A percentile compares a stretch with the other conserved stretches of the same genome.
Conservation (phyloP, 2,797 vertebrate genomes). For the Luscinia luscinia region DNA sequence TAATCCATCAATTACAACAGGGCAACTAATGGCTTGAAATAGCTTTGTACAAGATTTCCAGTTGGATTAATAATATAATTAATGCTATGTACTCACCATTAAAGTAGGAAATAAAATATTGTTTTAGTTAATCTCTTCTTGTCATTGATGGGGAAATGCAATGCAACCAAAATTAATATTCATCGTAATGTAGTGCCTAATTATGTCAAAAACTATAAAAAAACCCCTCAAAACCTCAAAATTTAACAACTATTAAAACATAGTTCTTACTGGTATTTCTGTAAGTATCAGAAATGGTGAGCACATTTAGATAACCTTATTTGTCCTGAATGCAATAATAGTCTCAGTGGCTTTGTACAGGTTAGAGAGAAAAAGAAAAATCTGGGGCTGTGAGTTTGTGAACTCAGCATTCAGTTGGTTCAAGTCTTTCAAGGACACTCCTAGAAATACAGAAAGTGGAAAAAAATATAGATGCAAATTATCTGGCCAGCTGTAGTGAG, state of each 20-base stretch:
- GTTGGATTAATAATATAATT: slow-evolving; percentile 79
- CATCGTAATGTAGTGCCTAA: not conserved
- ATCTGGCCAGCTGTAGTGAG: not conserved
- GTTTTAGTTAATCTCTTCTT: slow-evolving; percentile 74
- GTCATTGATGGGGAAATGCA: slow-evolving; percentile 50
- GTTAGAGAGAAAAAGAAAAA: not conserved
- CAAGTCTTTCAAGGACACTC: not conserved
- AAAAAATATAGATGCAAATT: not conserved
- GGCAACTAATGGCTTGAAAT: slow-evolving; percentile 74
- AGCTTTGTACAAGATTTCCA: slow-evolving; percentile 75
- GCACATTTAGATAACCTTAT: not conserved
- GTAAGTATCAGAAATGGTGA: not conserved
- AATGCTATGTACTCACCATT: slow-evolving; percentile 73
- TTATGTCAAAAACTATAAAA: not conserved
- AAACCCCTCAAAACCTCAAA: not conserved
- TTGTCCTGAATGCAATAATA: not conserved
- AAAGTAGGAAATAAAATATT: slow-evolving; percentile 77
- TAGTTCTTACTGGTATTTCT: not conserved
- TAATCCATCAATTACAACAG: slow-evolving; percentile 77
- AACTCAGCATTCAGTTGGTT: not conserved
- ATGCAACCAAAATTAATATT: slow-evolving; percentile 63
- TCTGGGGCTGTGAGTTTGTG: not conserved
- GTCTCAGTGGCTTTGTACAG: not conserved
- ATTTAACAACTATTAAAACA: not conserved
- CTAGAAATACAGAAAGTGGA: not conserved